Percentiles rank a stretch among this genome's conserved stretches.
Evolutionary conservation across 2,797 vertebrate species (phyloP).

Genomic region (Hippoglossus hippoglossus): DNA sequence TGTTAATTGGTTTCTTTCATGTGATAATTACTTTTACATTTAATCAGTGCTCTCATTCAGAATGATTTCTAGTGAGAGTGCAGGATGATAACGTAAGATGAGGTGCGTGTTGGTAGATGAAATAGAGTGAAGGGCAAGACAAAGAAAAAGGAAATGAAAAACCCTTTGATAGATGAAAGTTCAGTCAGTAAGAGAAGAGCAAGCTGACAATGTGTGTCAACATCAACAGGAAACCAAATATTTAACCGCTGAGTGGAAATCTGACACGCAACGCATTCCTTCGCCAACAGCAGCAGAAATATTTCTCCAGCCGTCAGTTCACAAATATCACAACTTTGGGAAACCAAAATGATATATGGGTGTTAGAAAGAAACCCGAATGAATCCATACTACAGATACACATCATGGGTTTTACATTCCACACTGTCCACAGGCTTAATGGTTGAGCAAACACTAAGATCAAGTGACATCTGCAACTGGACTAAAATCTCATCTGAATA

Average conservation of each 20-base stretch:
- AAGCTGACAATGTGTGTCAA: background rate
- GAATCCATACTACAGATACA: no score
- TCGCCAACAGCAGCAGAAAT: no score
- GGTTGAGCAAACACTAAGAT: no score
- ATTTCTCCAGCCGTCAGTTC: no score
- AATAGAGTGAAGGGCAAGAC: constrained; percentile 2
- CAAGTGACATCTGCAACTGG: no score
- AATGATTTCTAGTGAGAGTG: constrained; percentile 21
- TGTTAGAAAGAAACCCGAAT: no score
- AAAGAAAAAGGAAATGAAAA: background rate
- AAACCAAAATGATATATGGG: no score
- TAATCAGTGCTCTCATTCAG: constrained; percentile 38
- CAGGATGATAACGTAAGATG: constrained; percentile 27
- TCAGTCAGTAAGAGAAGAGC: background rate
- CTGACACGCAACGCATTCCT: no score
- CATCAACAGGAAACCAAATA: background rate
- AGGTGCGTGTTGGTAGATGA: constrained; percentile 22
- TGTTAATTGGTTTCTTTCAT: constrained; percentile 53
- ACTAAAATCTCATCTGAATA: no score
- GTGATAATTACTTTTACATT: constrained; percentile 58
- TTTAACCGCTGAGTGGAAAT: background rate
- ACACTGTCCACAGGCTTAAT: no score
- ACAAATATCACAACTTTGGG: no score
- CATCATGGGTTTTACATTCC: no score
- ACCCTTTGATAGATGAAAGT: background rate